Conservation (phyloP, 2,797 vertebrate genomes). For the Myotis vivesi region DNA sequence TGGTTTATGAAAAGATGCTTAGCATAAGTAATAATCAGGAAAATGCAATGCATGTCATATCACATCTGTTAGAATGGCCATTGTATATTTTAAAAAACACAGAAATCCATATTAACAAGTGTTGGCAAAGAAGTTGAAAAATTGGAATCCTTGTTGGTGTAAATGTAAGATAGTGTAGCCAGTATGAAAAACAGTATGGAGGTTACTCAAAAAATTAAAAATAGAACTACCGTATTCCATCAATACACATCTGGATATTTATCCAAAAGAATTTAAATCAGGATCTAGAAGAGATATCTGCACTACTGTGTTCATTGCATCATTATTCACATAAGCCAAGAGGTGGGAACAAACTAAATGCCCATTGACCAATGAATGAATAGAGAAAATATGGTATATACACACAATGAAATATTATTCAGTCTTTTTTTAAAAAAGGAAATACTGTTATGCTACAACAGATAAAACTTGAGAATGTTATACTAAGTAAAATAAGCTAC, state of each 20-base stretch:
- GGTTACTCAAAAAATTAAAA: background rate
- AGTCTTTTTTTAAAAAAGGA: background rate
- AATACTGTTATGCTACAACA: background rate
- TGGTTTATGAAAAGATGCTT: background rate
- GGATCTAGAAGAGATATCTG: background rate
- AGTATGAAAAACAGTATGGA: background rate
- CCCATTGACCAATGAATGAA: background rate
- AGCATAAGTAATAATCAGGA: background rate
- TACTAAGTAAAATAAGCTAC: background rate
- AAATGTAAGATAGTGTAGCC: background rate
- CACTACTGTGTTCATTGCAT: background rate
- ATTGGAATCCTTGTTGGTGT: background rate
- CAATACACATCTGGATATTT: background rate
- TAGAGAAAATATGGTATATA: background rate
- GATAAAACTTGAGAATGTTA: background rate
- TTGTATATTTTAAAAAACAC: background rate
- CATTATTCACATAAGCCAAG: background rate
- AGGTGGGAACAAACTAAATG: background rate
- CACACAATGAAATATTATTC: background rate
- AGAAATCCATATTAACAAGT: background rate
- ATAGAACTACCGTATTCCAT: background rate
- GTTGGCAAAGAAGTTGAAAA: background rate
- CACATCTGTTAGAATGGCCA: background rate
- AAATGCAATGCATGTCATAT: background rate
- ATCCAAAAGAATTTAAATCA: constrained; percentile 8